Percentiles rank a stretch among this genome's conserved stretches.
Evolutionary conservation across 2,113 vertebrate genomes (phyloP).

Genomic region (Tringa solitaria): DNA sequence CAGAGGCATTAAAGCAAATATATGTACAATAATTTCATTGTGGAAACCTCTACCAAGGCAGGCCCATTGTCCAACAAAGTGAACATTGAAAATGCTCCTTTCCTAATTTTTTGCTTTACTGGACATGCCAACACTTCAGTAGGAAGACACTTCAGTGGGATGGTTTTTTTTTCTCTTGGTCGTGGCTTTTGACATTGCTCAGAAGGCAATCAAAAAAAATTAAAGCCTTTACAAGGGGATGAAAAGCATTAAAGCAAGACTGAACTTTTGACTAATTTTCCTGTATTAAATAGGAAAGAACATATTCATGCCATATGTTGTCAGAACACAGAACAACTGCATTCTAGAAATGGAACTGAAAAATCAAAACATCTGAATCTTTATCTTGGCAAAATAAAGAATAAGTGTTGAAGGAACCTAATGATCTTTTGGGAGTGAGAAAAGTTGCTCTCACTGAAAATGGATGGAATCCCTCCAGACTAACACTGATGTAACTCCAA

Average conservation of each 20-base stretch:
- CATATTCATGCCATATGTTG: constrained; percentile 46
- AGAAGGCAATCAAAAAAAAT: constrained; percentile 24
- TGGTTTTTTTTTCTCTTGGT: background rate
- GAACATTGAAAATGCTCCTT: background rate
- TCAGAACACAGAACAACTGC: background rate
- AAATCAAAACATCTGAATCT: constrained; percentile 47
- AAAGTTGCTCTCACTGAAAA: constrained; percentile 23
- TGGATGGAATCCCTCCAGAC: background rate
- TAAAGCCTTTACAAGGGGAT: constrained; percentile 40
- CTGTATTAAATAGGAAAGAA: constrained; percentile 26
- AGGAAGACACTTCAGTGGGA: background rate
- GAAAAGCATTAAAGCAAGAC: constrained; percentile 35
- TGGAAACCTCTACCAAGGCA: constrained; percentile 46
- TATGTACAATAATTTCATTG: constrained; percentile 65
- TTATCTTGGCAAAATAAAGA: constrained; percentile 48
- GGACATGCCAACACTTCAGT: background rate
- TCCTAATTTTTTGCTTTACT: background rate
- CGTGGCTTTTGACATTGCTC: constrained; percentile 9
- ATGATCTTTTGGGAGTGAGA: constrained; percentile 35
- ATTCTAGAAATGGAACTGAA: constrained; percentile 18
- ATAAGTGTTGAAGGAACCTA: constrained; percentile 42
- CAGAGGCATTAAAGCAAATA: constrained; percentile 71
- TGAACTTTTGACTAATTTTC: constrained; percentile 47
- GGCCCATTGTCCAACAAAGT: background rate
- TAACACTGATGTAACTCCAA: background rate